Base-by-base conservation (phyloP, 2,888 invertebrate species). In the Venustoraphidia nigricollis region DNA sequence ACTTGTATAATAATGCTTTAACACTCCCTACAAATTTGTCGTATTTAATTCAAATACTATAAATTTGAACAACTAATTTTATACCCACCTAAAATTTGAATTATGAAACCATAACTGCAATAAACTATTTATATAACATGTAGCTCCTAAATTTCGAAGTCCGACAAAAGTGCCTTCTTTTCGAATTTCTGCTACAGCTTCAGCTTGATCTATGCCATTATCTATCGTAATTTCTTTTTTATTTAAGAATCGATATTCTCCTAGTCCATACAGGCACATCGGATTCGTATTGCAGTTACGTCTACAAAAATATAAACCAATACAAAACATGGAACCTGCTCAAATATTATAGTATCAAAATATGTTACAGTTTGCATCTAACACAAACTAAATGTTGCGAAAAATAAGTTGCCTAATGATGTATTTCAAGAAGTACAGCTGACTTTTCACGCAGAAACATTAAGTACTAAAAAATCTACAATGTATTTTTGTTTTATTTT, bases 21-120 rank as follows among this genome's bases (percentile, higher is more conserved):
- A 4, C 17, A 3, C 4, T 17, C 2, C 17, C 17, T 3, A 17
- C 17, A 17, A 17, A 17, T 4, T 17, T 4, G 17, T 17, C 17
- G 17, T 17, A 3, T 4, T 17, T 17, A 17, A 17, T 17, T 17
- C 17, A 17, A 0, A 14, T n/a, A 11, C 9, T 1, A 11, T n/a
- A n/a, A n/a, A 27, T 11, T 34, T 5, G 11, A 42, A 13, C 13
- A 17, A 36, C 10, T 34, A 27, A 8, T n/a, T 11, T 3, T 36
- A 38, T 45, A 46, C 47, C 50, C 60, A 69, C 70, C 72, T 67
- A 59, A 73, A 68, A 40, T 67, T 66, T 51, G 70, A 67, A 58
- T 77, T 78, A 57, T 79, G 78, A 59, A 74, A 78, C 77, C 77
- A 77, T 36, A 77, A 65, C 64, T 78, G 71, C 46, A 79, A 67